Evolutionary conservation across 2,888 invertebrate genomes (phyloP), one percentile per base, ranked within the genome.

Genomic region (Anoncus sp.): DNA sequence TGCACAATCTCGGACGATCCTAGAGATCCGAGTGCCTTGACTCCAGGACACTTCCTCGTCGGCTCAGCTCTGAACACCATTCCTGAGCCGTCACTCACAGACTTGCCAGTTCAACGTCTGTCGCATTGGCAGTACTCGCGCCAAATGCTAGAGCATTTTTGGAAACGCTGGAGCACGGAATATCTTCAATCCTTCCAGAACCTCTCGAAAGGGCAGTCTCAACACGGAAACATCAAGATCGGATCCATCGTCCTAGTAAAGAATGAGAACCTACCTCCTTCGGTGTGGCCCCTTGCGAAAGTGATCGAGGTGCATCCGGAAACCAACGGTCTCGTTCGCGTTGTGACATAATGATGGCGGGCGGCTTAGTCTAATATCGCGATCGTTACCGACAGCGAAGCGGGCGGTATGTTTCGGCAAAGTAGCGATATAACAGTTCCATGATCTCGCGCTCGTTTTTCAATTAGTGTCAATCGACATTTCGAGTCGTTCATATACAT

Each of bases 231-330:
- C 31, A 31, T 31, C 31, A 31, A 31, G 31, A 31, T 31, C 31
- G 31, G 31, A 5, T 31, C 31, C 31, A 31, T 31, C 31, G 31
- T 31, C 31, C 4, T 31, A 3, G 31, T 31, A 7, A 31, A 31
- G 7, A 3, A 31, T 7, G 31, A 31, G 7, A 31, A 31, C 7
- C 31, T 5, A 31, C 31, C 31, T 31, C 47, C 47, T 5, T 47
- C 47, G 3, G 47, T 47, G 47, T 47, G 47, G 47, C 47, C 47
- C 16, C 47, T 47, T 9, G 47, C 47, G 18, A 47, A 47, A 47
- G 47, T 47, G 18, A 47, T 47, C 47, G 47, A 47, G 9, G 20
- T 20, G 18, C 47, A 47, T 47, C 47, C 47, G 9, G 47, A 7
- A 47, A 16, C 16, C 3, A 9, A 47, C 47, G 47, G 47, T 18